Evolutionary conservation across 2,797 vertebrate genomes (phyloP), one percentile per base, ranked within the genome.

Genomic region (Diplodus puntazzo): DNA sequence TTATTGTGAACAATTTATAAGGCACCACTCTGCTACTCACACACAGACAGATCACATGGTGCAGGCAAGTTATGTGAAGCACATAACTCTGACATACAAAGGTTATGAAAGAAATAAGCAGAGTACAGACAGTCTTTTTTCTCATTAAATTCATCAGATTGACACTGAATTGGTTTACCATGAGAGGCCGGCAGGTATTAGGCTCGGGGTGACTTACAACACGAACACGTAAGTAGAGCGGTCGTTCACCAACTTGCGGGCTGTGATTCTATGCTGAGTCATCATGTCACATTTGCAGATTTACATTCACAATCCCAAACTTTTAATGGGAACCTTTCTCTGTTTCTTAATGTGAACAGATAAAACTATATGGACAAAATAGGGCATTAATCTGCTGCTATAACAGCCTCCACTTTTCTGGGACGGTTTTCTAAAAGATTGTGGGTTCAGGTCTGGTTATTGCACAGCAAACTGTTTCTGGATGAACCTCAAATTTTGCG

Each of bases 81-180:
- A 23, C 30, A 25, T 48, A 71, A 53, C 27, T 23, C 50, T 70
- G 43, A 64, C 30, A 58, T 16, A 42, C 11, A 27, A 46, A 11
- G 17, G 14, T 60, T 54, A 73, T 57, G 71, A 54, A 75, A 73
- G 39, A 57, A 74, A 70, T 25, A 67, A 1, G n/a, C 39, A 71
- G 50, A 58, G 21, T 11, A 17, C 23, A 61, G n/a, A 48, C 34
- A 12, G 57, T 69, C 50, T 2, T 16, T 7, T 12, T 49, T 52
- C 59, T 42, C 42, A 52, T 39, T 25, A 50, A 25, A 60, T 45
- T 73, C 42, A 54, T 55, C 50, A 54, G 49, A 61, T 21, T 30
- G 23, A 53, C 25, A 16, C 34, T 48, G 27, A 45, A 68, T 65
- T 49, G 2, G 34, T 52, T 46, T 18, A 68, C 16, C 23, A 45